phyloP scores from a whole-genome alignment of 2,113 vertebrate genomes.

The Sisor rabdophorus region DNA sequence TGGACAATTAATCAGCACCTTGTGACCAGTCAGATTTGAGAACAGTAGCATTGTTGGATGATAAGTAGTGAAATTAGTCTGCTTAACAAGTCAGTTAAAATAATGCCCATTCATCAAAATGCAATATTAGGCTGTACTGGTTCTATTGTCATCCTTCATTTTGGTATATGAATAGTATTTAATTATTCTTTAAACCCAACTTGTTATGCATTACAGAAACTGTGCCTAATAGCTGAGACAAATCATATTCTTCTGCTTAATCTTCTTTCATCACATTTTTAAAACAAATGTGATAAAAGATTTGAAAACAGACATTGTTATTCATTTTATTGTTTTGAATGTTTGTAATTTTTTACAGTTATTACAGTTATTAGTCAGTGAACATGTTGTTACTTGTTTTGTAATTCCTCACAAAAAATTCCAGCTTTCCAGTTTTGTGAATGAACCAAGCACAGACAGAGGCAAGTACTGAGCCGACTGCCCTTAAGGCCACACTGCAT shows the following conservation, averaged over 20 bases:
- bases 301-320: no score
- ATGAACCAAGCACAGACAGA: conserved; percentile 14
- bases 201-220: no score
- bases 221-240: no score
- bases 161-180: background rate
- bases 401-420: background rate
- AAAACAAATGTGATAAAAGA: no score
- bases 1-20: background rate
- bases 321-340: no score
- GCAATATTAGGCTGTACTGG: background rate
- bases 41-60: background rate
- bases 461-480: background rate
- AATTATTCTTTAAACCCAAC: background rate
- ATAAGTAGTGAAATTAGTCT: background rate
- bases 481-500: background rate
- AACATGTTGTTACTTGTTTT: no score
- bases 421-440: conserved; percentile 20
- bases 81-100: background rate
- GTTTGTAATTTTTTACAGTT: no score
- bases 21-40: background rate
- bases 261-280: no score
- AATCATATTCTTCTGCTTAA: no score
- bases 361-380: no score
- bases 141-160: background rate
- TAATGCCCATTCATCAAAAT: background rate